A percentile compares a stretch with the other conserved stretches of the same genome.
These are phyloP conservation scores for Drosophila melanogaster DNA, from an alignment of 1,140 invertebrate genomes.

Conservation along the genomic window DNA sequence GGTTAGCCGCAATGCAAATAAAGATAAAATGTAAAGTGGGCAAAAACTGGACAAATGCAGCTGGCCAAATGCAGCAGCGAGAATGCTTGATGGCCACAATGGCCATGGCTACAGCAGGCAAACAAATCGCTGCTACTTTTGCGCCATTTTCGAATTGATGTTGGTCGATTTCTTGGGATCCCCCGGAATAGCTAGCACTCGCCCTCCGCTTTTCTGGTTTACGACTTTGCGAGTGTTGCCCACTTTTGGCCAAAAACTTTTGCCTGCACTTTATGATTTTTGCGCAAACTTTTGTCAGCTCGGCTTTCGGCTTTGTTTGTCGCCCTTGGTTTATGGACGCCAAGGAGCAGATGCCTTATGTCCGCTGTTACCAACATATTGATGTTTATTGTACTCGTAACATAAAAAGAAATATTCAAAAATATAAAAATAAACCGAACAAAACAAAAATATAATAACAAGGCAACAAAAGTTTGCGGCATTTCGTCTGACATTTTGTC, in stretches of 20 bases:
- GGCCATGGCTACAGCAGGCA: constrained; percentile 29
- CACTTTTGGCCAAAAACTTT: constrained; percentile 48
- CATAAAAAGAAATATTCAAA: constrained; percentile 39
- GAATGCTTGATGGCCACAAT: constrained; percentile 37
- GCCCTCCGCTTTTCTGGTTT: constrained; percentile 39
- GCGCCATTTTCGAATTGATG: constrained; percentile 59
- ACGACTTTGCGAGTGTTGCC: constrained; percentile 38
- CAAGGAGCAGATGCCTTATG: constrained; percentile 42
- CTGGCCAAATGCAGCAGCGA: constrained; percentile 2
- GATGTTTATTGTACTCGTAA: constrained; percentile 57
- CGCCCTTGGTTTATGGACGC: constrained; percentile 39
- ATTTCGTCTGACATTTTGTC: constrained; percentile 39
- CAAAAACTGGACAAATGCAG: constrained; percentile 46
- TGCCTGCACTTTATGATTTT: constrained; percentile 63
- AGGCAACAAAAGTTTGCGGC: constrained; percentile 53
- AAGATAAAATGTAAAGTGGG: constrained; percentile 54
- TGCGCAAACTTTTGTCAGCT: constrained; percentile 57
- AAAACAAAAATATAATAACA: constrained; percentile 40
- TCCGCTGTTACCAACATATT: constrained; percentile 31
- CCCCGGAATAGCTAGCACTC: background rate
- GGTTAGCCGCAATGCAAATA: constrained; percentile 54
- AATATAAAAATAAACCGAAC: constrained; percentile 24
- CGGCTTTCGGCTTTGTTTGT: constrained; percentile 43
- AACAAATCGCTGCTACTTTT: constrained; percentile 54
- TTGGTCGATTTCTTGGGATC: constrained; percentile 51